Evolutionary conservation across 2,113 vertebrate genomes (phyloP), one percentile per base, ranked within the genome.

Genomic region (Brienomyrus longianalis): DNA sequence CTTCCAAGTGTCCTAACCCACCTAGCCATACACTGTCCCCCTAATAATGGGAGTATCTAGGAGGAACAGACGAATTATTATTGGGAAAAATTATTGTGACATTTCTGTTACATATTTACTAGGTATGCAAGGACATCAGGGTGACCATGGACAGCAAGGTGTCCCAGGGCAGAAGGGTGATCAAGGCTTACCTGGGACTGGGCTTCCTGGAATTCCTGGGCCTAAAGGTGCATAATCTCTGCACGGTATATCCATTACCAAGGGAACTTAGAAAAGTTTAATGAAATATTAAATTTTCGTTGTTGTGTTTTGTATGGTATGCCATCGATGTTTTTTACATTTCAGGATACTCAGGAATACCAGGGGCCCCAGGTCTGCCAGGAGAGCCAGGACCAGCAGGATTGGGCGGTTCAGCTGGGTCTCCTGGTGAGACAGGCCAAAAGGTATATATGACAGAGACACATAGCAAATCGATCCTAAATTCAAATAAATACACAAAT

Each of bases 91-190:
- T 47, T 47, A 50, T 39, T 45, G 43, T 85, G 21, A 48, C 48
- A 52, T 86, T 54, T 54, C 50, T 31, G 35, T 66, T 56, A 10
- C 19, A 21, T 54, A n/a, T 62, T 88, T 43, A 86, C 47, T 92
- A 99, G 98, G 98, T 94, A 97, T 97, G 88, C 95, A 93, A 90
- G 98, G 98, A 54, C 89, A 92, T 31, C 92, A 93, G 5, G 98
- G 98, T 92, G 93, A 94, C 35, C 92, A 92, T 0, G 98, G 98
- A 4, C 91, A 94, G 84, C 95, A 96, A 0, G 98, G 98, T 90
- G 93, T 95, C 0, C 96, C 95, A 0, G 98, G 98, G 94, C 93
- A 94, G 89, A 99, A 98, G 93, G 98, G 98, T 39, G 93, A 96
- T 9, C 5, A 92, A 3, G 98, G 98, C 21, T 90, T 91, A 54